These are phyloP conservation scores for Chionomys nivalis DNA, from an alignment of 2,113 vertebrate genomes.

Conservation along the genomic window DNA sequence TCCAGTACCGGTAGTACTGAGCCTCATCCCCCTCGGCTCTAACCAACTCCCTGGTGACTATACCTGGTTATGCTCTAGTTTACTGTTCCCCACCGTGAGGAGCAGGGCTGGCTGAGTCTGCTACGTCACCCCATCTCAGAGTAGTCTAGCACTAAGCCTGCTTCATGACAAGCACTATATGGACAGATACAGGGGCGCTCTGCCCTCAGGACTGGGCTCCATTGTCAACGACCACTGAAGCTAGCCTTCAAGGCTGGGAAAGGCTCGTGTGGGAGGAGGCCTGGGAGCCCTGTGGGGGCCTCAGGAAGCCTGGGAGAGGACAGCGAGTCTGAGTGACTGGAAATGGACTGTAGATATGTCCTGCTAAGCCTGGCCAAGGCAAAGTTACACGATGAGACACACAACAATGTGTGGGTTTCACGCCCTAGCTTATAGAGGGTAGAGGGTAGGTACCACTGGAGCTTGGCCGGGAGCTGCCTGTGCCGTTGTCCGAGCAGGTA, in stretches of 20 bases:
- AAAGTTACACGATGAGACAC: not conserved
- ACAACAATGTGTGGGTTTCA: not conserved
- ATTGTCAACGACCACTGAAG: not conserved
- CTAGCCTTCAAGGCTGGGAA: not conserved
- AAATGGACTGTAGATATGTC: not conserved
- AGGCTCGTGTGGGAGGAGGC: not conserved
- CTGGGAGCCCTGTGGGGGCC: not conserved
- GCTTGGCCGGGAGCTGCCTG: not conserved
- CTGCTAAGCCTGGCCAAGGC: not conserved
- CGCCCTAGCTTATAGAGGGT: not conserved
- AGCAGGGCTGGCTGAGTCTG: not conserved
- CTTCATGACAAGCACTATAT: not conserved
- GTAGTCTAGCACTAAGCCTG: fast-evolving
- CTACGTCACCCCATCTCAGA: not conserved
- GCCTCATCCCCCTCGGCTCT: not conserved
- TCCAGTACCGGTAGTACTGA: not conserved
- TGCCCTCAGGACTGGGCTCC: not conserved
- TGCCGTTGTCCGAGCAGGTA: not conserved
- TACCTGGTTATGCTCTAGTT: not conserved
- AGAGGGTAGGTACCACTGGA: not conserved
- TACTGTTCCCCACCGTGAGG: not conserved
- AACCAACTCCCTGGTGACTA: not conserved
- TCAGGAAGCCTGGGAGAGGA: not conserved
- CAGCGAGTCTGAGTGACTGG: not conserved
- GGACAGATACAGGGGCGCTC: not conserved